These are phyloP conservation scores for Todus mexicanus DNA, from an alignment of 2,797 vertebrate genomes.

Conservation along the genomic window DNA sequence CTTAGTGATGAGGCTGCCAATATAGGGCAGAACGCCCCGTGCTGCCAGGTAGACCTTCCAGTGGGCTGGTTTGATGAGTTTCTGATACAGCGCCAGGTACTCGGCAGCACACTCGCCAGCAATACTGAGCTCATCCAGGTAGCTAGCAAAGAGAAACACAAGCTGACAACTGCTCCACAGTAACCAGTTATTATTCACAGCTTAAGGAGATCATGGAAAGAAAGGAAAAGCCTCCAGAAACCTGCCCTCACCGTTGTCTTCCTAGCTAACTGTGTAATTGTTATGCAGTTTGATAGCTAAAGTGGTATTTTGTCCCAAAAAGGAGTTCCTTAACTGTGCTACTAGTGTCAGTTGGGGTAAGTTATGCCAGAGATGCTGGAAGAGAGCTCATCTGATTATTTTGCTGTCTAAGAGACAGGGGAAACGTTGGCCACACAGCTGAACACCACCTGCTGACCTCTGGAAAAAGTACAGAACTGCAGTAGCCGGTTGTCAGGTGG, in stretches of 20 bases:
- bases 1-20: conserved; percentile 98
- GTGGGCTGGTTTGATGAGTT: conserved; percentile 94
- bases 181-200: neutral
- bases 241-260: neutral
- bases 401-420: neutral
- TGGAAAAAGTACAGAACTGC: neutral
- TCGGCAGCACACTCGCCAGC: conserved; percentile 96
- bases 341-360: neutral
- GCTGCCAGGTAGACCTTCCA: conserved; percentile 99
- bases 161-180: neutral
- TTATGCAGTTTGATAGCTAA: neutral
- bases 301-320: neutral
- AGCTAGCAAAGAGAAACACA: conserved; percentile 73
- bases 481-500: neutral
- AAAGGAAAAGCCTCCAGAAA: neutral
- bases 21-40: conserved; percentile 92
- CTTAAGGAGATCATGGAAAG: neutral
- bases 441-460: neutral
- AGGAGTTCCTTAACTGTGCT: neutral
- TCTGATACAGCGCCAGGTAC: conserved; percentile 95
- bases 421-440: neutral
- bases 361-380: neutral
- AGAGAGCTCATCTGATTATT: neutral
- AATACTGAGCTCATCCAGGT: conserved; percentile 93
- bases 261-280: neutral